Conservation (phyloP, 2,113 vertebrate species). For the Todiramphus chloris region DNA sequence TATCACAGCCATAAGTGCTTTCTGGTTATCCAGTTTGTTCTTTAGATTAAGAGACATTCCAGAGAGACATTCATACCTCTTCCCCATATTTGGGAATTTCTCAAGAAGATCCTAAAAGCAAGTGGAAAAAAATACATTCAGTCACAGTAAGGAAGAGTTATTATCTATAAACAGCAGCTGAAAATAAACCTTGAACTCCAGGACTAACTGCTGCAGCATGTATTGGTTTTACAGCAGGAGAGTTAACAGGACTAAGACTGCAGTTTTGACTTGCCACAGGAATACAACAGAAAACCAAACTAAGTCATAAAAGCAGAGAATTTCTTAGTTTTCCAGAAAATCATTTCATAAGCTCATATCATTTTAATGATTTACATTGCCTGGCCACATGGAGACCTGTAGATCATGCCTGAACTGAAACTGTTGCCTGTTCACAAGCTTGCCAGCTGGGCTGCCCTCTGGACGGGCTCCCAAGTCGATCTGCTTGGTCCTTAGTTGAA, state of each 20-base stretch:
- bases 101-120: slow-evolving; percentile 71
- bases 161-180: background rate
- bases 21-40: slow-evolving; percentile 57
- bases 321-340: background rate
- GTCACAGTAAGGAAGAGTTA: background rate
- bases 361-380: background rate
- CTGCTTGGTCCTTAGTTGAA: background rate
- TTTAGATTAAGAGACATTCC: slow-evolving; percentile 56
- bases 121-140: background rate
- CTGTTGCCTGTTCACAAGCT: background rate
- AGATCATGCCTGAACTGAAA: background rate
- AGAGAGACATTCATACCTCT: slow-evolving; percentile 59
- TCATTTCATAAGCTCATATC: background rate
- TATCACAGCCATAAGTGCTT: slow-evolving; percentile 20
- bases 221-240: background rate
- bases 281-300: background rate
- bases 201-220: background rate
- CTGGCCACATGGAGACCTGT: background rate
- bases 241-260: background rate
- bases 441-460: background rate
- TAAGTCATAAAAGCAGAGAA: background rate
- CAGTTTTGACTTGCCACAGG: background rate
- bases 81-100: slow-evolving; percentile 43
- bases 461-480: background rate
- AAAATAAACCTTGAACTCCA: background rate